phyloP scores from a whole-genome alignment of 1,140 invertebrate species.

The Vanessa tameamea region DNA sequence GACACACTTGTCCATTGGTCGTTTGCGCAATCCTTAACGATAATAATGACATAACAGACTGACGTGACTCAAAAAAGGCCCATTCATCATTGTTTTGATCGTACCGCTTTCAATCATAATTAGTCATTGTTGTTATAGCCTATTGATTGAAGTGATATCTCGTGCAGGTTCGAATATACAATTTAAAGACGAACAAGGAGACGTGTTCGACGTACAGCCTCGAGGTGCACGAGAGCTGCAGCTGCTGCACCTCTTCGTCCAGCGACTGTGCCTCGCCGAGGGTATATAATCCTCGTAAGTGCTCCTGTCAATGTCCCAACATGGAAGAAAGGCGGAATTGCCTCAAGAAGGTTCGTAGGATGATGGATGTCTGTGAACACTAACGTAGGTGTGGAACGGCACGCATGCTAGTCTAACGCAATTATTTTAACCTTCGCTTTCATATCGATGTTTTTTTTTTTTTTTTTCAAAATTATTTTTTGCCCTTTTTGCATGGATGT shows the following conservation, averaged over 20 bases:
- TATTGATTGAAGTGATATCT: not conserved
- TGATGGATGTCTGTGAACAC: slow-evolving; percentile 72
- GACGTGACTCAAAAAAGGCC: slow-evolving; percentile 12
- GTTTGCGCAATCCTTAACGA: slow-evolving; percentile 53
- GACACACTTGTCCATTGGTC: slow-evolving; percentile 56
- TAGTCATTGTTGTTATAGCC: slow-evolving; percentile 26
- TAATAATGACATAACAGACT: slow-evolving; percentile 59
- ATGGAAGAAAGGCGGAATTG: slow-evolving; percentile 64
- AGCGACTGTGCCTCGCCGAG: slow-evolving; percentile 54
- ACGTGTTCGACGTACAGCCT: slow-evolving; percentile 61
- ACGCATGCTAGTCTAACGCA: slow-evolving; percentile 49
- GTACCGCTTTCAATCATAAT: slow-evolving; percentile 3
- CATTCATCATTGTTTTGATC: slow-evolving; percentile 29
- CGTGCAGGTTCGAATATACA: slow-evolving; percentile 64
- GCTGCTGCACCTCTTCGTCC: slow-evolving; percentile 52
- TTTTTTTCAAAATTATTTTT: slow-evolving; percentile 29
- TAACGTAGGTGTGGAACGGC: slow-evolving; percentile 55
- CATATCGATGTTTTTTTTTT: slow-evolving; percentile 30
- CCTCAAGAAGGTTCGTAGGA: slow-evolving; percentile 72
- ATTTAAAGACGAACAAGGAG: slow-evolving; percentile 65
- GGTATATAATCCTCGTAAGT: slow-evolving; percentile 75
- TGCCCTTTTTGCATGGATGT: slow-evolving; percentile 33
- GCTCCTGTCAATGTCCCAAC: slow-evolving; percentile 74
- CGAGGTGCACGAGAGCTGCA: slow-evolving; percentile 64
- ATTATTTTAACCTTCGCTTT: slow-evolving; percentile 38